phyloP scores from a whole-genome alignment of 2,113 vertebrate genomes.

The Formicarius rufipectus region DNA sequence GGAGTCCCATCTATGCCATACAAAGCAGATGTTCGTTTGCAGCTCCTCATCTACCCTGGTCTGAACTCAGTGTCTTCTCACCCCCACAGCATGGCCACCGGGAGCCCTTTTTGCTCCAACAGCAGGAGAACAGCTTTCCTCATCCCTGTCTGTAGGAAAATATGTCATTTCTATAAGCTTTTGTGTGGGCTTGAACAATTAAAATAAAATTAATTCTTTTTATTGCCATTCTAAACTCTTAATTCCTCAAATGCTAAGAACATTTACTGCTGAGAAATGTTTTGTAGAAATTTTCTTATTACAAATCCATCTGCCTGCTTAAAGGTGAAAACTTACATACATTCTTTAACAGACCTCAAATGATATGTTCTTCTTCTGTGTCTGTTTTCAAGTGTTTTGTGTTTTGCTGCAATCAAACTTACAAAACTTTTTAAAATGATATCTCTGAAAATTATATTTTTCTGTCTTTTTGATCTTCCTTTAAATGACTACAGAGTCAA shows the following conservation, averaged over 20 bases:
- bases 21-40: background rate
- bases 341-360: background rate
- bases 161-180: background rate
- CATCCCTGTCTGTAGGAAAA: background rate
- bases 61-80: background rate
- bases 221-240: background rate
- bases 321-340: background rate
- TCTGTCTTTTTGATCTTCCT: background rate
- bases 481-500: background rate
- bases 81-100: background rate
- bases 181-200: background rate
- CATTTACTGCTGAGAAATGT: background rate
- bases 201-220: conserved; percentile 15
- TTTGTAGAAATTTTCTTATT: background rate
- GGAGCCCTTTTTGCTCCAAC: background rate
- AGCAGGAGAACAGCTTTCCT: background rate
- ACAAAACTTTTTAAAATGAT: background rate
- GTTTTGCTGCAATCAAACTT: background rate
- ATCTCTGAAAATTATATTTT: background rate
- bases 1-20: background rate
- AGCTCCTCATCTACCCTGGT: background rate
- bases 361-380: background rate
- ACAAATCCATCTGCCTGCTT: background rate
- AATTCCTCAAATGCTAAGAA: conserved; percentile 7
- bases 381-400: background rate